These are phyloP conservation scores for Octopus bimaculoides DNA, from an alignment of 1,140 invertebrate genomes.

Conservation along the genomic window DNA sequence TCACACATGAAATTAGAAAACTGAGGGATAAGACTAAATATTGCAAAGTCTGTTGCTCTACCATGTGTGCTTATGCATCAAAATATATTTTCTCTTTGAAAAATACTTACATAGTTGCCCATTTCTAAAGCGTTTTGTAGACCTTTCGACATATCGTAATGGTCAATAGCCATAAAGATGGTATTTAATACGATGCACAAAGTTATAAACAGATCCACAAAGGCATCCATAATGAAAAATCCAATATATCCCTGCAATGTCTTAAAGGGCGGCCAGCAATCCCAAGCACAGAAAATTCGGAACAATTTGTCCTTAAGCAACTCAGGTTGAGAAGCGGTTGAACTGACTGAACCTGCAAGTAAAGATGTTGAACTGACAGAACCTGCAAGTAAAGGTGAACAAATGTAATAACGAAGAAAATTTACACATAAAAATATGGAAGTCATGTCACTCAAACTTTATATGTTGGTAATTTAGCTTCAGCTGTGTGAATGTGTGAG, in stretches of 20 bases:
- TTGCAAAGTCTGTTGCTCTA: too few relatives aligned
- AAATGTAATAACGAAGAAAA: too few relatives aligned
- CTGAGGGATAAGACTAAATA: too few relatives aligned
- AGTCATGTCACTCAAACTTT: too few relatives aligned
- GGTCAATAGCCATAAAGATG: slow-evolving; percentile 96
- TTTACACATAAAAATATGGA: too few relatives aligned
- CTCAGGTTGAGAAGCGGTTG: slow-evolving; percentile 35
- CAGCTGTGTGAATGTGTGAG: too few relatives aligned
- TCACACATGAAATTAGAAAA: too few relatives aligned
- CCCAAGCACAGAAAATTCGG: slow-evolving; percentile 95
- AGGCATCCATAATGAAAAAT: slow-evolving; percentile 93
- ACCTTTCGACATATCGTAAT: slow-evolving; percentile 75
- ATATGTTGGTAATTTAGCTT: too few relatives aligned
- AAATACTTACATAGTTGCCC: slow-evolving; percentile 87
- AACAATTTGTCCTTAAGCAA: slow-evolving; percentile 60
- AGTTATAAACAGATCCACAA: slow-evolving; percentile 97
- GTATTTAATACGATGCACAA: slow-evolving; percentile 98
- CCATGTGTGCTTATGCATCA: too few relatives aligned
- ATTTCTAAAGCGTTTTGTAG: slow-evolving; percentile 75
- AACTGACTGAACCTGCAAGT: slow-evolving; percentile 38
- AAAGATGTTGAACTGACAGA: too few relatives aligned
- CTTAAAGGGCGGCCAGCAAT: slow-evolving; percentile 89
- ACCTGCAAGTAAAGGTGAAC: too few relatives aligned
- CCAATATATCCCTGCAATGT: slow-evolving; percentile 87
- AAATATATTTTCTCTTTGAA: too few relatives aligned